Percentiles rank a stretch among this genome's conserved stretches.
Conservation (phyloP, 2,113 vertebrate species). For the Callospermophilus lateralis region DNA sequence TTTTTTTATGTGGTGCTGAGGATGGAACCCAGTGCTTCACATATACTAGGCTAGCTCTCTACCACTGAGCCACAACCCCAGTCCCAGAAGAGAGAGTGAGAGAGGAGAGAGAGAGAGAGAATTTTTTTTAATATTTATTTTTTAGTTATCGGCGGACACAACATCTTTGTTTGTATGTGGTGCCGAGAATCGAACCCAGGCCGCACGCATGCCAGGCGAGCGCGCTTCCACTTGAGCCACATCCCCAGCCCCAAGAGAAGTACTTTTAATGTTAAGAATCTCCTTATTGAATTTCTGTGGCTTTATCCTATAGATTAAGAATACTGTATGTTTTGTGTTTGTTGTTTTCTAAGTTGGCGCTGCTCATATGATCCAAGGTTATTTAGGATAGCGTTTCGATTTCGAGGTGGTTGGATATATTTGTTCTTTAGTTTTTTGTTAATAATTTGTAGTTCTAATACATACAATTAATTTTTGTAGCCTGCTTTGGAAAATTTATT, state of each 20-base stretch:
- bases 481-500: conserved; percentile 5
- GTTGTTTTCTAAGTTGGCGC: conserved; percentile 15
- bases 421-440: conserved; percentile 28
- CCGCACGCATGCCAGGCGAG: too few species aligned
- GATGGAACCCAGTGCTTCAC: too few species aligned
- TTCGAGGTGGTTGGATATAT: neutral
- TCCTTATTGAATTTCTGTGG: conserved; percentile 38
- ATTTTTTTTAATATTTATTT: too few species aligned
- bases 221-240: too few species aligned
- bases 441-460: conserved; percentile 2
- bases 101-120: too few species aligned
- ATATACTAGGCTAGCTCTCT: too few species aligned
- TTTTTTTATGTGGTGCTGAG: too few species aligned
- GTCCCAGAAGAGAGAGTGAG: neutral
- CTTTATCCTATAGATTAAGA: neutral
- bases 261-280: conserved; percentile 22
- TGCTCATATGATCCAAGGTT: neutral
- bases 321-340: conserved; percentile 32
- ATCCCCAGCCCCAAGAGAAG: neutral
- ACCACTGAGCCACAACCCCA: too few species aligned
- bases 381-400: conserved; percentile 3
- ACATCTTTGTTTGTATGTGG: too few species aligned
- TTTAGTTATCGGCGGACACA: too few species aligned
- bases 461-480: neutral
- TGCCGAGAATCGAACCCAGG: too few species aligned